Evolutionary conservation across 2,797 vertebrate species (phyloP).

Genomic region (Garrulus glandarius): DNA sequence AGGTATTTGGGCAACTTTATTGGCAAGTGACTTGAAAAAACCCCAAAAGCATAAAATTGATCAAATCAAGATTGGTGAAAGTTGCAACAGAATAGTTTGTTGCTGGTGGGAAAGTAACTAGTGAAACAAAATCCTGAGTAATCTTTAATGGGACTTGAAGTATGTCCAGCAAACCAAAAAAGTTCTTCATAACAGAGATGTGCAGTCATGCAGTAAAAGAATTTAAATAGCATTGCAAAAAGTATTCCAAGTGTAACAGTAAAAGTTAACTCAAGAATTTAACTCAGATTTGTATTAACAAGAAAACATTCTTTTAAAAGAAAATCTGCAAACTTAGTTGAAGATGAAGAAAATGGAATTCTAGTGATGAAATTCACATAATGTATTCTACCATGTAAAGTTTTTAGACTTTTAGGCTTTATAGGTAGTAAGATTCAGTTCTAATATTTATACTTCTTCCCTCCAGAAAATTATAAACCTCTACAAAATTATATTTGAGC

Average conservation of each 20-base stretch:
- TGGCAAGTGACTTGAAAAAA: slow-evolving; percentile 37
- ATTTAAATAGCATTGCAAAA: slow-evolving; percentile 20
- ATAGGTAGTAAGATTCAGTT: neutral
- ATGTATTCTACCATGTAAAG: neutral
- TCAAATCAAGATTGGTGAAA: neutral
- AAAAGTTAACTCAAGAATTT: neutral
- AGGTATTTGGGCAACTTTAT: slow-evolving; percentile 22
- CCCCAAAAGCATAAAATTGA: slow-evolving; percentile 5
- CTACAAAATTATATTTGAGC: neutral
- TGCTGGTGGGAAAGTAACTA: slow-evolving; percentile 20
- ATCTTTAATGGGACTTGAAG: slow-evolving; percentile 22
- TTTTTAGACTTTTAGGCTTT: neutral
- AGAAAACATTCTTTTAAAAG: neutral
- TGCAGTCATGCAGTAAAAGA: slow-evolving; percentile 9
- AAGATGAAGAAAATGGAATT: neutral
- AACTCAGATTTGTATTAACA: neutral
- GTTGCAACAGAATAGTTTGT: neutral
- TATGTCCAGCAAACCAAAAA: slow-evolving; percentile 5
- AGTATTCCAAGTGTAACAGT: neutral
- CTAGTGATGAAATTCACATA: neutral
- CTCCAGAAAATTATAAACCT: neutral
- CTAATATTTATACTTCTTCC: neutral
- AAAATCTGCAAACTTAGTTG: neutral
- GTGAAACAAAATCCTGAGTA: slow-evolving; percentile 31
- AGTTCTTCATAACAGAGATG: neutral